Evolutionary conservation across 2,113 vertebrate species (phyloP), one percentile per base, ranked within the genome.

Genomic region (Trematocara zebra): DNA sequence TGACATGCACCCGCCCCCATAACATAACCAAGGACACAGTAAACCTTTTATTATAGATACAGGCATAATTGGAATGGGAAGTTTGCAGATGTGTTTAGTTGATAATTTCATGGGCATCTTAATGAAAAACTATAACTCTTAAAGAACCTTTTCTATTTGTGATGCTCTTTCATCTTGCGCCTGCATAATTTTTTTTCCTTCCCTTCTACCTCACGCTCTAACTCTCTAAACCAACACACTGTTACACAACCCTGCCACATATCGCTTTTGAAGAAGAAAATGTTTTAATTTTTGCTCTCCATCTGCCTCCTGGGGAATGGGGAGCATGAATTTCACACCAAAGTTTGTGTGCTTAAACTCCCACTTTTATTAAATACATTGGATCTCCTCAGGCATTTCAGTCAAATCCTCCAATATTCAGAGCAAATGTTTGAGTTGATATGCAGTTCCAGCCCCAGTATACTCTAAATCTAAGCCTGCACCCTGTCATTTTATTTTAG

Each of bases 401-500:
- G 33, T 86, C 56, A 26, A 92, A 92, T 84, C 78, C 80, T 74
- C 47, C 33, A 49, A 28, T 44, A 59, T 89, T 67, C 3, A 72
- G 47, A 92, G 78, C 61, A 87, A 92, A 89, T 81, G 80, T 85
- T 67, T 85, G 81, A 23, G 8, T 52, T 87, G 76, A 89, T 81
- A 23, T 54, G 74, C 84, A n/a, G 78, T 83, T 88, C 59, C 59
- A 76, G 79, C 15, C 69, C 6, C 69, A 76, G 69, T 76, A 76
- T 31, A 76, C 44, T 18, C 44, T 49, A 76, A 49, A 31, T 76
- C 44, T 76, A 76, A n/a, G 44, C 15, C 42, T 49, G 42, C 23
- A 18, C 40, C 42, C 3, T 49, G 42, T 76, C 42, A 76, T 76
- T 76, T 76, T 49, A 76, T 76, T 76, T 76, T 76, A 76, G 49